phyloP scores from a whole-genome alignment of 64 coral and sea anemone genomes.

The Dendrophyllia cribrosa region DNA sequence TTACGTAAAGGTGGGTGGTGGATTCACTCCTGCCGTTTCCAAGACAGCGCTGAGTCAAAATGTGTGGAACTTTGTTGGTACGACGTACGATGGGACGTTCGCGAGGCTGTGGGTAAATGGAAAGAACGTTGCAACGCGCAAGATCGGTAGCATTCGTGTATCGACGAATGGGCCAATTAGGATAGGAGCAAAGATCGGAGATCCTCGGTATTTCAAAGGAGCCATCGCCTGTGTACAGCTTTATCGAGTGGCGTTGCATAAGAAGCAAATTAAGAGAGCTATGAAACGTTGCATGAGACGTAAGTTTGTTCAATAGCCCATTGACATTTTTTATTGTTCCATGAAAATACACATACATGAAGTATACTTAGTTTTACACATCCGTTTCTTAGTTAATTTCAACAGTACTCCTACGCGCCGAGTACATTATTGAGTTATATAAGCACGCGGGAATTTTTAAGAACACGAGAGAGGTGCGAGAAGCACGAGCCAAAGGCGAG shows the following conservation, averaged over 20 bases:
- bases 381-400: too few species aligned
- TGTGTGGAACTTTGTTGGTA: constrained; percentile 78
- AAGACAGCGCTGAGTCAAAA: constrained; percentile 32
- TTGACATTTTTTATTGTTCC: too few species aligned
- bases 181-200: constrained; percentile 66
- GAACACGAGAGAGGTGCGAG: too few species aligned
- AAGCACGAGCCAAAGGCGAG: too few species aligned
- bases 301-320: not conserved
- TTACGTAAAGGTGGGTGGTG: constrained; percentile 50
- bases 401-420: too few species aligned
- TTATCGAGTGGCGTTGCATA: constrained; percentile 46
- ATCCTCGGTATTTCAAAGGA: constrained; percentile 68
- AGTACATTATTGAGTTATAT: too few species aligned
- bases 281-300: constrained; percentile 69
- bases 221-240: constrained; percentile 82
- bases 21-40: not conserved
- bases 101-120: constrained; percentile 83
- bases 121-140: constrained; percentile 38
- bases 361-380: too few species aligned
- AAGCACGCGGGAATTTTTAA: too few species aligned
- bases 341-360: too few species aligned
- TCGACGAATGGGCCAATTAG: constrained; percentile 63
- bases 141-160: constrained; percentile 68
- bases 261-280: constrained; percentile 40
- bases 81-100: constrained; percentile 70